Conservation (phyloP, 1,140 invertebrate genomes). For the Aphelenchoides besseyi region DNA sequence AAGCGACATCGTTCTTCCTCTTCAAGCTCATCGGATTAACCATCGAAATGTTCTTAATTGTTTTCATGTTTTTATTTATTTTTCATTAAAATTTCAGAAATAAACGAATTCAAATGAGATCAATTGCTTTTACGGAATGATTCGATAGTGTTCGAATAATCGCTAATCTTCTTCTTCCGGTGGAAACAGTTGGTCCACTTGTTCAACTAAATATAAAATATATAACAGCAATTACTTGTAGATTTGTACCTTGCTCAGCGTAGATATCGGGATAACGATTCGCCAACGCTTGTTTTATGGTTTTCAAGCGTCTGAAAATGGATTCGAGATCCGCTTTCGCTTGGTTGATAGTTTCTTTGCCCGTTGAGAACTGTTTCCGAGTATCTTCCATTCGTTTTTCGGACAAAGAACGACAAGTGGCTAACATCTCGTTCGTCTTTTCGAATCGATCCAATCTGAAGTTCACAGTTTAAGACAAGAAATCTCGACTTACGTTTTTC, state of each 20-base stretch:
- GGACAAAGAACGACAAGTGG: conserved; percentile 30
- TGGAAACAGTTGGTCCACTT: neutral
- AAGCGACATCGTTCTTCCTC: neutral
- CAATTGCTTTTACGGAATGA: neutral
- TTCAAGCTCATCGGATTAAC: neutral
- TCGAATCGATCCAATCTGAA: conserved; percentile 45
- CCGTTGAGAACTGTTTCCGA: conserved; percentile 29
- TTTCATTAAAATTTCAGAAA: neutral
- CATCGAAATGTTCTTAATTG: neutral
- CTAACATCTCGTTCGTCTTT: conserved; percentile 48
- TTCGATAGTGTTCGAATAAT: neutral
- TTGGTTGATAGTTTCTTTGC: conserved; percentile 34
- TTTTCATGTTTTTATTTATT: neutral
- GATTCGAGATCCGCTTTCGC: conserved; percentile 46
- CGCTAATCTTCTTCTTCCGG: conserved; percentile 8
- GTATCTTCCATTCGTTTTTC: conserved; percentile 42
- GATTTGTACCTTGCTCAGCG: conserved; percentile 31
- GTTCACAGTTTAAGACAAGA: conserved; percentile 16
- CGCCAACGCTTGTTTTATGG: conserved; percentile 32
- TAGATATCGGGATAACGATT: conserved; percentile 40
- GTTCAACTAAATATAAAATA: neutral
- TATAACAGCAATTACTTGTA: conserved; percentile 4
- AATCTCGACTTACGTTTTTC: conserved; percentile 48
- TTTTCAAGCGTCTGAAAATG: conserved; percentile 33
- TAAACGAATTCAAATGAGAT: conserved; percentile 11